Percentiles rank a stretch among this genome's conserved stretches.
phyloP scores from a whole-genome alignment of 2,888 invertebrate species.

The Teleiodes luculella region DNA sequence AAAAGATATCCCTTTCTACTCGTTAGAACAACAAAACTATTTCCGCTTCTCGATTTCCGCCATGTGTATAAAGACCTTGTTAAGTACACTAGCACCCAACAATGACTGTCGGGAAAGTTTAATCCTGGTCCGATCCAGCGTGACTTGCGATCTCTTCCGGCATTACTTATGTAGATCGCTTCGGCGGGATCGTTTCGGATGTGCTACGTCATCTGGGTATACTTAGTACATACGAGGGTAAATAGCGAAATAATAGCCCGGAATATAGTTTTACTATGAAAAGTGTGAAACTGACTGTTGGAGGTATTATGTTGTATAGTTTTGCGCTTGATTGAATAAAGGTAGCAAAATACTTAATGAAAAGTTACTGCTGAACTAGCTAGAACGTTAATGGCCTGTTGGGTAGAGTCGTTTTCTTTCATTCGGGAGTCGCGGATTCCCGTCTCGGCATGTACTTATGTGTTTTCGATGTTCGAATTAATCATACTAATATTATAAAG shows the following conservation, averaged over 20 bases:
- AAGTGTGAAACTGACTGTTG: neutral
- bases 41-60: neutral
- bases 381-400: too few species aligned
- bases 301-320: neutral
- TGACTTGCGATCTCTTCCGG: constrained; percentile 16
- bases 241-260: constrained; percentile 1
- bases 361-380: too few species aligned
- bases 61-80: neutral
- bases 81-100: constrained; percentile 9
- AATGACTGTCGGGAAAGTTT: constrained; percentile 27
- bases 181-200: constrained; percentile 1
- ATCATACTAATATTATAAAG: too few species aligned
- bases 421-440: too few species aligned
- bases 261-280: neutral
- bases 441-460: too few species aligned
- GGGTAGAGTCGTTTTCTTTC: too few species aligned
- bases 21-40: too few species aligned
- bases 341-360: too few species aligned
- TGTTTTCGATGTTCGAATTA: too few species aligned
- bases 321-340: too few species aligned
- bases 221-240: constrained; percentile 2
- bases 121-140: constrained; percentile 22
- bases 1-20: too few species aligned
- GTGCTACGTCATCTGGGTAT: neutral
- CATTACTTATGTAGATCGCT: constrained; percentile 5